These are phyloP conservation scores for Takifugu flavidus DNA, from an alignment of 2,113 vertebrate genomes.

Conservation along the genomic window DNA sequence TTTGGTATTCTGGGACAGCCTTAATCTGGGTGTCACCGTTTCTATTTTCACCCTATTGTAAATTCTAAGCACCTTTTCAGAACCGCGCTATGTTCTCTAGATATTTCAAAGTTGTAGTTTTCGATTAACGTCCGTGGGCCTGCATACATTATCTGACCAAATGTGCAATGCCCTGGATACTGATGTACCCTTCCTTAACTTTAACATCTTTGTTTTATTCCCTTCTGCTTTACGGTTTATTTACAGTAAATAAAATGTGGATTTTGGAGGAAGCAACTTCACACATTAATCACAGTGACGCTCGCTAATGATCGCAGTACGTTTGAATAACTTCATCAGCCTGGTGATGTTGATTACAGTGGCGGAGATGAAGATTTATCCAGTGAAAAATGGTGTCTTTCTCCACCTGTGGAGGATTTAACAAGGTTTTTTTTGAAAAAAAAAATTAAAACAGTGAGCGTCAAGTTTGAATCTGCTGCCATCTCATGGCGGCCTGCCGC, in stretches of 20 bases:
- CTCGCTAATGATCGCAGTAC: conserved; percentile 11
- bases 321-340: not conserved
- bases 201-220: not conserved
- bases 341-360: conserved; percentile 1
- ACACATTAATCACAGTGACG: conserved; percentile 1
- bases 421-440: too few species aligned
- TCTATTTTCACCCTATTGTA: conserved; percentile 9
- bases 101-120: not conserved
- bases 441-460: not conserved
- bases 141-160: not conserved
- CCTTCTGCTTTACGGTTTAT: not conserved
- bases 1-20: conserved; percentile 24
- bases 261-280: too few species aligned
- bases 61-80: not conserved
- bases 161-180: too few species aligned
- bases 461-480: conserved; percentile 62
- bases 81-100: too few species aligned
- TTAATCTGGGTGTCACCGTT: conserved; percentile 15
- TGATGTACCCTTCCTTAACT: too few species aligned
- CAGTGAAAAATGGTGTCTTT: not conserved
- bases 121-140: not conserved
- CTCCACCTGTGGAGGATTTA: conserved; percentile 6
- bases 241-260: not conserved
- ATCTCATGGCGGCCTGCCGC: conserved; percentile 48
- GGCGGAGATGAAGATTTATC: not conserved